These are phyloP conservation scores for Lithophane semibrunnea DNA, from an alignment of 2,888 invertebrate species.

Conservation along the genomic window DNA sequence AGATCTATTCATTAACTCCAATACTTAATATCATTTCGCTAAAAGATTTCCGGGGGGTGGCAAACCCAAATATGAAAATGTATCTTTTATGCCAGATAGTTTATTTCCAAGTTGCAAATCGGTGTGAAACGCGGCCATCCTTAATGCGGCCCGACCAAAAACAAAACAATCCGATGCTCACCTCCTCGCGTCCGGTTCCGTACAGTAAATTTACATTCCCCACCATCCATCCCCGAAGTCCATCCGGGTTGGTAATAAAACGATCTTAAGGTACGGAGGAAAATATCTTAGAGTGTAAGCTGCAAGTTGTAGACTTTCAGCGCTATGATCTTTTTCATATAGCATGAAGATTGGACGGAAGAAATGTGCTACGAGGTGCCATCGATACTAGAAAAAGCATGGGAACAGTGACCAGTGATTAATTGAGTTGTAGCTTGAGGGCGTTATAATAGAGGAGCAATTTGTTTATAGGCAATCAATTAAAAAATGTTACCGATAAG, in stretches of 20 bases:
- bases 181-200: conserved; percentile 89
- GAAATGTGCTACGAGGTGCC: neutral
- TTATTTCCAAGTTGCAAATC: conserved; percentile 56
- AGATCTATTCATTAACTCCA: neutral
- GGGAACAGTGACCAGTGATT: neutral
- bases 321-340: conserved; percentile 36
- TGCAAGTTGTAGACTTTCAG: conserved; percentile 63
- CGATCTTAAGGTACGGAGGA: conserved; percentile 88
- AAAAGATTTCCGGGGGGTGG: neutral
- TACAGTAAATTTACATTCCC: conserved; percentile 90
- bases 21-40: neutral
- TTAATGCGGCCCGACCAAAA: conserved; percentile 86
- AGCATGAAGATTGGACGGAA: neutral
- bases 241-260: conserved; percentile 90
- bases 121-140: conserved; percentile 75
- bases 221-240: conserved; percentile 89
- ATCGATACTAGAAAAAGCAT: neutral
- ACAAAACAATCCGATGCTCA: conserved; percentile 90
- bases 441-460: neutral
- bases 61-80: neutral
- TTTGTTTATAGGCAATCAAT: neutral
- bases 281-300: conserved; percentile 83
- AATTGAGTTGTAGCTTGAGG: neutral
- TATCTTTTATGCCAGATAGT: neutral
- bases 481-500: neutral